These are phyloP conservation scores for Carcinoscorpius rotundicauda DNA, from an alignment of 1,140 invertebrate species.

Conservation along the genomic window DNA sequence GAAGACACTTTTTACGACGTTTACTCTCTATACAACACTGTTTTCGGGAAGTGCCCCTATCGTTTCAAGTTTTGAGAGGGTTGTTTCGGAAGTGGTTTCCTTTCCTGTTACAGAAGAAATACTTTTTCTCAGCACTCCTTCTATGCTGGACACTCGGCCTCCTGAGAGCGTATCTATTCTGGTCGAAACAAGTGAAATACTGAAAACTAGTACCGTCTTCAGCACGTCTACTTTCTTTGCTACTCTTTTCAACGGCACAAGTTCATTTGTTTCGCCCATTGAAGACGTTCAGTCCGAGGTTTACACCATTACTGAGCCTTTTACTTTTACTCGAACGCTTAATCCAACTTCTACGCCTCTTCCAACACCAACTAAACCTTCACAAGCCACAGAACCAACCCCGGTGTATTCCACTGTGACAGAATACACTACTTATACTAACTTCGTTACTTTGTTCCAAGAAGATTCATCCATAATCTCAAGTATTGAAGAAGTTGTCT, in stretches of 20 bases:
- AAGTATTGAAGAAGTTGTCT: conserved; percentile 59
- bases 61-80: conserved; percentile 63
- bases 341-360: too few species aligned
- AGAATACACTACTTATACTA: conserved; percentile 41
- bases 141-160: neutral
- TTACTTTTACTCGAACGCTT: conserved; percentile 20
- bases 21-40: conserved; percentile 75
- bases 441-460: conserved; percentile 75
- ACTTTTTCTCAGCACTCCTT: neutral
- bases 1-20: conserved; percentile 25
- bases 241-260: conserved; percentile 25
- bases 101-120: conserved; percentile 14
- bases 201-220: conserved; percentile 21
- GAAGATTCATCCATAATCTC: conserved; percentile 61
- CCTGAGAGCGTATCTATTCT: neutral
- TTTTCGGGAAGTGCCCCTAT: conserved; percentile 66
- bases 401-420: conserved; percentile 13
- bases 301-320: conserved; percentile 21
- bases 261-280: conserved; percentile 24
- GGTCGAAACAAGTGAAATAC: conserved; percentile 23
- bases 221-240: conserved; percentile 25
- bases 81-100: conserved; percentile 38
- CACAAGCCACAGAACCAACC: neutral
- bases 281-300: conserved; percentile 24
- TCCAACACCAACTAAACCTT: neutral